Conservation (phyloP, 2,797 vertebrate genomes). For the Nannoperca australis region DNA sequence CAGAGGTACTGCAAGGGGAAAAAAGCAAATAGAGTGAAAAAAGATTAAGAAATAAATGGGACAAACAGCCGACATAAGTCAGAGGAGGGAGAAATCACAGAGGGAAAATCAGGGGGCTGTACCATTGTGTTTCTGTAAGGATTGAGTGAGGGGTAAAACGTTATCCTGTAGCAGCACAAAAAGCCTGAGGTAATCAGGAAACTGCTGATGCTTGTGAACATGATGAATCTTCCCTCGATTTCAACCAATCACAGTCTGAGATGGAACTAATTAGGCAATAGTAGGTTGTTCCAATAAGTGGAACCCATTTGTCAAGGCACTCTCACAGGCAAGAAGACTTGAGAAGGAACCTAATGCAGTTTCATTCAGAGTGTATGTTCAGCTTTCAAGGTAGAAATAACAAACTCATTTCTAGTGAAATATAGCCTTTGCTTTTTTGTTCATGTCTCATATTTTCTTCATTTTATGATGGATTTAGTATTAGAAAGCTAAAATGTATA, state of each 20-base stretch:
- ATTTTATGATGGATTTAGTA: conserved; percentile 1
- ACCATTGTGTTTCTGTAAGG: conserved; percentile 26
- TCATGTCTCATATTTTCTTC: not conserved
- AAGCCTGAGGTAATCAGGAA: conserved; percentile 72
- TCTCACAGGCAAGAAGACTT: conserved; percentile 34
- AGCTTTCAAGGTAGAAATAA: conserved; percentile 12
- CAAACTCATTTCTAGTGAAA: conserved; percentile 4
- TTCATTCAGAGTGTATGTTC: not conserved
- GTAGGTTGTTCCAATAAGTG: conserved; percentile 75
- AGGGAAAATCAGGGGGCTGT: conserved; percentile 14
- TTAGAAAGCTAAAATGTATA: not conserved
- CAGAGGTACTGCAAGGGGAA: not conserved
- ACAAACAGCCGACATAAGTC: conserved; percentile 40
- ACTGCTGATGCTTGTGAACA: conserved; percentile 78
- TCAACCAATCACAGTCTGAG: conserved; percentile 71
- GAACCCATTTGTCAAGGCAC: conserved; percentile 66
- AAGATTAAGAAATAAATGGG: conserved; percentile 54
- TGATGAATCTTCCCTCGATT: conserved; percentile 70
- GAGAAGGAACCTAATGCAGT: not conserved
- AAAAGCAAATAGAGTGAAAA: conserved; percentile 15
- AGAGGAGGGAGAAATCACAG: conserved; percentile 3
- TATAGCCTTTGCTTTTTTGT: conserved; percentile 1
- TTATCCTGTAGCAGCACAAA: conserved; percentile 63
- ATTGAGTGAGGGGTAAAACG: conserved; percentile 64
- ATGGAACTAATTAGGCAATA: conserved; percentile 78